Conservation (phyloP, 1,140 invertebrate genomes). For the Cotesia typhae region DNA sequence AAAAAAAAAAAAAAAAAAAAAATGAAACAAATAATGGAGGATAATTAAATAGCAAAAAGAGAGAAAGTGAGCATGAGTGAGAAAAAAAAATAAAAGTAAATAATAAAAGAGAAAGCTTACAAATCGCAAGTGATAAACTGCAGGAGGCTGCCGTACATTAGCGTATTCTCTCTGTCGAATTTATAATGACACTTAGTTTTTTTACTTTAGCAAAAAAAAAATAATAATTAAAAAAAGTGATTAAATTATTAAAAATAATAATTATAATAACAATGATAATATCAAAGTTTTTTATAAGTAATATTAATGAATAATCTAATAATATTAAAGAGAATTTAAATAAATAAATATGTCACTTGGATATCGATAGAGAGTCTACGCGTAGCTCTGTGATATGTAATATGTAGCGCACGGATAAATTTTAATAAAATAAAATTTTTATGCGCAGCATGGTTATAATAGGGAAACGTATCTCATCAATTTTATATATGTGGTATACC, state of each 20-base stretch:
- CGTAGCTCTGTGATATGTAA: constrained; percentile 68
- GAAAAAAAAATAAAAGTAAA: constrained; percentile 12
- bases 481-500: constrained; percentile 59
- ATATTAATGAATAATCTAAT: constrained; percentile 2
- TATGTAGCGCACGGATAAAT: constrained; percentile 61
- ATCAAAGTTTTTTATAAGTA: too few relatives aligned
- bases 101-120: constrained; percentile 16
- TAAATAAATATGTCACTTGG: constrained; percentile 16
- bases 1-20: neutral
- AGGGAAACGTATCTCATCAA: constrained; percentile 54
- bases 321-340: neutral
- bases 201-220: constrained; percentile 9
- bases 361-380: constrained; percentile 57
- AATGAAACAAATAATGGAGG: neutral
- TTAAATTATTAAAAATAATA: neutral
- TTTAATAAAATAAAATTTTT: constrained; percentile 43
- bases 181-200: constrained; percentile 22
- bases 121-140: constrained; percentile 42
- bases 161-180: constrained; percentile 58
- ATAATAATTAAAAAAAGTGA: constrained; percentile 1
- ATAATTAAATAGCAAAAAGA: constrained; percentile 1
- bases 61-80: neutral
- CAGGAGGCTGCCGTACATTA: constrained; percentile 61
- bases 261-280: constrained; percentile 14
- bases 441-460: constrained; percentile 56